A percentile compares a stretch with the other conserved stretches of the same genome.
Evolutionary conservation across 2,113 vertebrate species (phyloP).

Genomic region (Notothenia coriiceps): DNA sequence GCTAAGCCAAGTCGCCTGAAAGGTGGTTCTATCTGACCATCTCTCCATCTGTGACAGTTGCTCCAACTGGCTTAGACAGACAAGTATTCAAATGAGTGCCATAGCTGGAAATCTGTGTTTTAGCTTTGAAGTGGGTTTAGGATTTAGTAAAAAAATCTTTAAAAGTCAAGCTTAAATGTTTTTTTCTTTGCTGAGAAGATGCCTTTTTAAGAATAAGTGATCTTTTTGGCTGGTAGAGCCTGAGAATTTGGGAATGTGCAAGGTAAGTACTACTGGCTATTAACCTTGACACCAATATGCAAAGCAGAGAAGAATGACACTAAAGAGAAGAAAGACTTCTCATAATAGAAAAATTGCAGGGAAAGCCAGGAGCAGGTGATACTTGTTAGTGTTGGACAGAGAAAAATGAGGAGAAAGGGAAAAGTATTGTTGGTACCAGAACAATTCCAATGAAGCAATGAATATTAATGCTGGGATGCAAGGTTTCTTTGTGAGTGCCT

Average conservation of each 20-base stretch:
- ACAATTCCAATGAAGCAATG: constrained; percentile 58
- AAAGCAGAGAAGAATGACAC: constrained; percentile 58
- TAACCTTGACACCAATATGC: constrained; percentile 70
- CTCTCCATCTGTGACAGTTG: constrained; percentile 27
- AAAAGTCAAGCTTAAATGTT: constrained; percentile 5
- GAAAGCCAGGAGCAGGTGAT: constrained; percentile 17
- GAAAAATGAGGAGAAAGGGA: constrained; percentile 28
- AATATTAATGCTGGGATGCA: constrained; percentile 70
- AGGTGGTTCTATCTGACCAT: constrained; percentile 51
- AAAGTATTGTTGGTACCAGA: constrained; percentile 46
- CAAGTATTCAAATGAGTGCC: constrained; percentile 8
- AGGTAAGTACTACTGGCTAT: constrained; percentile 54
- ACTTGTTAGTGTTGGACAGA: constrained; percentile 26
- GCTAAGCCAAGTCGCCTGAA: constrained; percentile 51
- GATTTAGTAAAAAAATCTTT: background rate
- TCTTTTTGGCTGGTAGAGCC: constrained; percentile 28
- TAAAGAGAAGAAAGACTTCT: constrained; percentile 34
- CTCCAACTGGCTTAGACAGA: constrained; percentile 40
- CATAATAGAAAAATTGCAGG: constrained; percentile 38
- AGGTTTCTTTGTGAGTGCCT: constrained; percentile 60
- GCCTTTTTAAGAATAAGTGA: constrained; percentile 19
- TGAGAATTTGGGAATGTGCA: constrained; percentile 61
- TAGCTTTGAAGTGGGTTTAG: constrained; percentile 17
- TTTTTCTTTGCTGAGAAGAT: constrained; percentile 24
- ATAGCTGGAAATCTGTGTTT: background rate